These are phyloP conservation scores for Ia io DNA, from an alignment of 2,113 vertebrate genomes.

Conservation along the genomic window DNA sequence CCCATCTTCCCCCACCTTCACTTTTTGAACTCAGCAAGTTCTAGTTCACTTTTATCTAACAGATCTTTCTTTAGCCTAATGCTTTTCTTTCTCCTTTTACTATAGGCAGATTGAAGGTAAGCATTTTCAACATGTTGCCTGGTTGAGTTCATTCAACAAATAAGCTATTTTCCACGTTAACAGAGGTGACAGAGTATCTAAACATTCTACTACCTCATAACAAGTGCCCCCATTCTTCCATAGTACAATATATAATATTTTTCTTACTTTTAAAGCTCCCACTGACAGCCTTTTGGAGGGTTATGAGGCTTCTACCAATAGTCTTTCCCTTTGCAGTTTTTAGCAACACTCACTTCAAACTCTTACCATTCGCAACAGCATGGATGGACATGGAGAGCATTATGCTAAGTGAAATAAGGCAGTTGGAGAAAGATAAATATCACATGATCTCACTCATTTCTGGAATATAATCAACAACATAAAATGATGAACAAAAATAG, in stretches of 20 bases:
- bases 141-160: neutral
- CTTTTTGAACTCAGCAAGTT: neutral
- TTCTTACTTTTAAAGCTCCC: neutral
- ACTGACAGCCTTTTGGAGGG: neutral
- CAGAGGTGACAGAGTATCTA: neutral
- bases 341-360: neutral
- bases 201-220: neutral
- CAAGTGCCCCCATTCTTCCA: neutral
- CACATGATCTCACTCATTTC: no score
- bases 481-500: no score
- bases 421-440: no score
- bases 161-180: neutral
- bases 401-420: no score
- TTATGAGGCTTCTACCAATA: neutral
- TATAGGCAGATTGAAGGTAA: neutral
- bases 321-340: neutral
- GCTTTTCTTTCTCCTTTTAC: neutral
- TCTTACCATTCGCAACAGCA: no score
- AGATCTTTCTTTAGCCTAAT: neutral
- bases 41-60: neutral
- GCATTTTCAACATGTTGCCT: neutral
- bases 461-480: no score
- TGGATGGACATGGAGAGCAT: no score
- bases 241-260: neutral
- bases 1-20: neutral